These are phyloP conservation scores for Pseudomyrmex cubaensis DNA, from an alignment of 1,140 invertebrate species.

Conservation along the genomic window DNA sequence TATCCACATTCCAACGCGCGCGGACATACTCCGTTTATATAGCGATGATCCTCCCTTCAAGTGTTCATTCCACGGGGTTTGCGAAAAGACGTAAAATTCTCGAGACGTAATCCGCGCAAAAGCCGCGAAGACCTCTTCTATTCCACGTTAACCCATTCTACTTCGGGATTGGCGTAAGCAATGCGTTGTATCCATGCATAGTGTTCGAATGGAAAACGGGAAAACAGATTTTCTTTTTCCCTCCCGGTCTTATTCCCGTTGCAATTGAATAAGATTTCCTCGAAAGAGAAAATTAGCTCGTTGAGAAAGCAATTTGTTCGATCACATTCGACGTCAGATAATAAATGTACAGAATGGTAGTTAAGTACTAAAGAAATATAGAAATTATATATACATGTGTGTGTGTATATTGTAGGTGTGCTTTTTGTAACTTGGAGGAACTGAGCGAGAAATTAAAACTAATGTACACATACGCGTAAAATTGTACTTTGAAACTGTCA, in stretches of 20 bases:
- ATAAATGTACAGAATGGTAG: too few species aligned
- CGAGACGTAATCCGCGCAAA: constrained; percentile 24
- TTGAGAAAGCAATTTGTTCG: too few species aligned
- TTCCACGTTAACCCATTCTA: constrained; percentile 31
- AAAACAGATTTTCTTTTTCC: neutral
- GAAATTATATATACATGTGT: too few species aligned
- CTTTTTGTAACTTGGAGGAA: too few species aligned
- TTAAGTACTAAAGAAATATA: too few species aligned
- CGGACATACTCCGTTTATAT: neutral
- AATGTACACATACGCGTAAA: too few species aligned
- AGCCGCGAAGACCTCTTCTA: constrained; percentile 32
- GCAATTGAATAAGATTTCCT: constrained; percentile 15
- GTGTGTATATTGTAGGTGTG: neutral
- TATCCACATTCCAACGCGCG: constrained; percentile 31
- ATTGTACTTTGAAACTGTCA: too few species aligned
- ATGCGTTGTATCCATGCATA: neutral
- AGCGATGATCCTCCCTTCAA: constrained; percentile 42
- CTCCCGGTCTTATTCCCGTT: neutral
- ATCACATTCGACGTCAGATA: too few species aligned
- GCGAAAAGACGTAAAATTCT: constrained; percentile 35
- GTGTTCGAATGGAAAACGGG: constrained; percentile 21
- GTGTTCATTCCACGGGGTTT: constrained; percentile 18
- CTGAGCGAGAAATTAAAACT: too few species aligned
- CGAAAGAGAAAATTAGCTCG: neutral
- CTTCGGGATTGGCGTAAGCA: constrained; percentile 43